Base-by-base conservation (phyloP, 2,888 invertebrate species). In the Philonicus albiceps region DNA sequence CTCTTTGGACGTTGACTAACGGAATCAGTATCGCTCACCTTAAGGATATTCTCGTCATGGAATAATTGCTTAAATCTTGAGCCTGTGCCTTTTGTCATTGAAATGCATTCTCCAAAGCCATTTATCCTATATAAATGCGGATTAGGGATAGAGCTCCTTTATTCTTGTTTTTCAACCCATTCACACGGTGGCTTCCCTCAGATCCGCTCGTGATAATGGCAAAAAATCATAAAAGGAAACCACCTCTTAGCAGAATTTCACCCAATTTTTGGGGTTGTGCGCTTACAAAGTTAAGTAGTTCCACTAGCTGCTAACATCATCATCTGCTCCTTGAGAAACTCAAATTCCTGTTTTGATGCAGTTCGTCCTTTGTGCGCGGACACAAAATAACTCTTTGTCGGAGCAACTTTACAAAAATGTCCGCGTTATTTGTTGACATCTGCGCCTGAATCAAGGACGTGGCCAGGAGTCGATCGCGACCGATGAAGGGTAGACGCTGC, bases 381-480 rank as follows among this genome's bases (percentile, higher is more conserved):
- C 53, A 80, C 80, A 80, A 80, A 27, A 31, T 80, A 80, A 80
- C 80, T 80, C 80, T 80, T 80, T 74, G 64, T 80, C 80, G 27
- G 27, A 31, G 43, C 53, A 53, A 11, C 80, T 49, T 6, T 3
- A 16, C 49, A 80, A 27, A 80, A 80, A n/a, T 16, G 80, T 53
- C 49, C 16, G n/a, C 43, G 49, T 27, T 80, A 27, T 80, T 80
- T 80, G 80, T 80, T 80, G 80, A 80, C 80, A 80, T 80, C 80
- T 80, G 80, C 80, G 43, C 16, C 5, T 49, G 80, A 80, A 80
- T 80, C 49, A 80, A 80, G 80, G 80, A 80, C 80, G 22, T 5
- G 19, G 53, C 16, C 19, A 53, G 80, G 30, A 75, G 34, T 75
- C 30, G 40, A 53, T 53, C 80, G 80, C 80, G 37, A 0, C 76